Evolutionary conservation across 2,113 vertebrate genomes (phyloP).

Genomic region (Phalacrocorax pelagicus): DNA sequence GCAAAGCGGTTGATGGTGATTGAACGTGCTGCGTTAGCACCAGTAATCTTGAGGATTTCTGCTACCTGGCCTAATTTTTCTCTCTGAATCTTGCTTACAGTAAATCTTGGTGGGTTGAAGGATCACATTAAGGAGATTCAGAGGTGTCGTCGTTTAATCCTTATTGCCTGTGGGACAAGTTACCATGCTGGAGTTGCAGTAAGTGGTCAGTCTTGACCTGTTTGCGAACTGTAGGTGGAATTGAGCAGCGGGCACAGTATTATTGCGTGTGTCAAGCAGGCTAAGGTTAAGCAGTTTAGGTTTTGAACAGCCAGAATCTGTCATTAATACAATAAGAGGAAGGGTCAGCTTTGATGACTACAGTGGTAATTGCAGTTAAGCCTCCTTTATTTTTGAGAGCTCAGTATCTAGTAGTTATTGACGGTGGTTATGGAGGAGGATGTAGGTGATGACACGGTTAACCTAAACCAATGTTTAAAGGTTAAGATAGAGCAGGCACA

Average conservation of each 20-base stretch:
- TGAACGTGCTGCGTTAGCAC: rapidly evolving
- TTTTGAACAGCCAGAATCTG: no score
- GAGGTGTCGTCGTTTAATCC: conserved; percentile 92
- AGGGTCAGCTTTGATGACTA: no score
- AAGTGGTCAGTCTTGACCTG: conserved; percentile 51
- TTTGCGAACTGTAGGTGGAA: neutral
- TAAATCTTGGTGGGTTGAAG: conserved; percentile 93
- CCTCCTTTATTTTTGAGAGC: no score
- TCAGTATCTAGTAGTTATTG: no score
- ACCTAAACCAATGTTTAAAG: neutral
- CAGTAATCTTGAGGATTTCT: neutral
- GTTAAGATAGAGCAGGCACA: neutral
- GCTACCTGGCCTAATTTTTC: neutral
- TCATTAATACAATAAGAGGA: no score
- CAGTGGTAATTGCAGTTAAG: no score
- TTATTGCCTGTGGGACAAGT: conserved; percentile 97
- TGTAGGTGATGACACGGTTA: no score
- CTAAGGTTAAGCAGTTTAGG: neutral
- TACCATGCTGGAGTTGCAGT: conserved; percentile 96
- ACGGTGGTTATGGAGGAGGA: no score
- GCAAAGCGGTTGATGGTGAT: neutral
- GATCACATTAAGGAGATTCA: conserved; percentile 99
- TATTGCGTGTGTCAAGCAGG: neutral
- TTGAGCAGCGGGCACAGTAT: rapidly evolving
- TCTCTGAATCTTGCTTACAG: conserved; percentile 64